These are phyloP conservation scores for Poicephalus gulielmi DNA, from an alignment of 2,113 vertebrate species.

Conservation along the genomic window DNA sequence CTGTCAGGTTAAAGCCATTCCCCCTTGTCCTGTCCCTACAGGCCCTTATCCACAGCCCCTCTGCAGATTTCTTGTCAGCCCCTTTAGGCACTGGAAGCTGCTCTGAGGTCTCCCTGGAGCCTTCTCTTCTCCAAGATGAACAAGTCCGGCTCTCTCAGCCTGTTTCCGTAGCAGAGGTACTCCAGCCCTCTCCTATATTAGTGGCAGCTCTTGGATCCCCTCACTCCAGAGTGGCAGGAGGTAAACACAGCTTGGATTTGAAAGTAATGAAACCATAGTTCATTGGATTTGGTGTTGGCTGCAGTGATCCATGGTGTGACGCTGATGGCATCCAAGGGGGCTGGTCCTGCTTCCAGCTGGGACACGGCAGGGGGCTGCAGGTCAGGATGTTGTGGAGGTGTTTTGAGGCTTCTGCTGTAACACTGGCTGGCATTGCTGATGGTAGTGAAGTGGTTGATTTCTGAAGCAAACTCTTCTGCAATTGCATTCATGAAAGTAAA, in stretches of 20 bases:
- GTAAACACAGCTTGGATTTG: background rate
- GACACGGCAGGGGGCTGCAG: fast-evolving
- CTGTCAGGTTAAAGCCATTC: background rate
- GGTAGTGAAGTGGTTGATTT: background rate
- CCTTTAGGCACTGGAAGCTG: background rate
- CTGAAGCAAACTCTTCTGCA: background rate
- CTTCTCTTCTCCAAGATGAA: background rate
- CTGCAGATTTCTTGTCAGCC: background rate
- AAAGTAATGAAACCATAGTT: background rate
- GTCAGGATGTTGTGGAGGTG: fast-evolving
- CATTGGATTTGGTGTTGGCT: fast-evolving
- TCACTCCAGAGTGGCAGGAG: background rate
- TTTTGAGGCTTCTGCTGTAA: background rate
- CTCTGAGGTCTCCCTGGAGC: background rate
- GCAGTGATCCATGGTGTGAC: fast-evolving
- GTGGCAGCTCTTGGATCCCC: background rate
- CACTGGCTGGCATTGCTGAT: fast-evolving
- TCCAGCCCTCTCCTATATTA: background rate
- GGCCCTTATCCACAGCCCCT: background rate
- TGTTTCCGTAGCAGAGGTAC: background rate
- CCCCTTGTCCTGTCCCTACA: background rate
- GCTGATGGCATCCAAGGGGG: background rate
- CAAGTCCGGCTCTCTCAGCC: background rate
- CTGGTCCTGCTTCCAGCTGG: background rate
- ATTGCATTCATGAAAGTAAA: background rate